Conservation (phyloP, 2,888 invertebrate genomes). For the Galerucella calmariensis region DNA sequence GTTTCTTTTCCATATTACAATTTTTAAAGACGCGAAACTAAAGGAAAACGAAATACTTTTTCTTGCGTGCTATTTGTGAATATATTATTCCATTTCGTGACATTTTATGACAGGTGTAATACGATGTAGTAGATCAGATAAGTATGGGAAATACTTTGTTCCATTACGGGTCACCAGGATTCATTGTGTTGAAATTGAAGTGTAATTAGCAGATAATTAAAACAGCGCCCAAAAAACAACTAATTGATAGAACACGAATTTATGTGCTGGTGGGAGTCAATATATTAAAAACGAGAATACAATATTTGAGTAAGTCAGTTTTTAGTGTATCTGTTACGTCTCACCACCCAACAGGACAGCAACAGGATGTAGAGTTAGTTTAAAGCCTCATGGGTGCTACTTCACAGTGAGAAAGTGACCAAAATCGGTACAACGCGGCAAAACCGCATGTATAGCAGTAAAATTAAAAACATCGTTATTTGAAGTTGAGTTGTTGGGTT, state of each 20-base stretch:
- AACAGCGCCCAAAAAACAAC: not conserved
- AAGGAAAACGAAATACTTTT: not conserved
- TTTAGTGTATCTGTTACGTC: too few relatives aligned
- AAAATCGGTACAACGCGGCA: too few relatives aligned
- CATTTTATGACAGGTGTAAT: not conserved
- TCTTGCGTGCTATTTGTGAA: constrained; percentile 2
- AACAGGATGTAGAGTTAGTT: too few relatives aligned
- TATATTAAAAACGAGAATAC: too few relatives aligned
- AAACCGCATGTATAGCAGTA: too few relatives aligned
- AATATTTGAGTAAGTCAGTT: too few relatives aligned
- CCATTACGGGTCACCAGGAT: not conserved
- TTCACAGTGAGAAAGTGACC: too few relatives aligned
- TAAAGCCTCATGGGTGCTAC: too few relatives aligned
- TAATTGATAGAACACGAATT: not conserved
- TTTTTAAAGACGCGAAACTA: not conserved
- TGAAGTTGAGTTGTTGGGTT: too few relatives aligned
- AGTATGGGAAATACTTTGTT: constrained; percentile 6
- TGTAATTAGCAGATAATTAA: not conserved
- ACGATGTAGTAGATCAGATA: not conserved
- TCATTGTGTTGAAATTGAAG: not conserved
- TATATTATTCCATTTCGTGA: not conserved
- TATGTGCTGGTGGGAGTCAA: too few relatives aligned
- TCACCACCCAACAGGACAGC: too few relatives aligned
- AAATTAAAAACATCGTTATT: too few relatives aligned
- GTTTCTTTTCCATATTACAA: not conserved